Evolutionary conservation across 1,140 invertebrate species (phyloP), one percentile per base, ranked within the genome.

Genomic region (Heterodera schachtii): DNA sequence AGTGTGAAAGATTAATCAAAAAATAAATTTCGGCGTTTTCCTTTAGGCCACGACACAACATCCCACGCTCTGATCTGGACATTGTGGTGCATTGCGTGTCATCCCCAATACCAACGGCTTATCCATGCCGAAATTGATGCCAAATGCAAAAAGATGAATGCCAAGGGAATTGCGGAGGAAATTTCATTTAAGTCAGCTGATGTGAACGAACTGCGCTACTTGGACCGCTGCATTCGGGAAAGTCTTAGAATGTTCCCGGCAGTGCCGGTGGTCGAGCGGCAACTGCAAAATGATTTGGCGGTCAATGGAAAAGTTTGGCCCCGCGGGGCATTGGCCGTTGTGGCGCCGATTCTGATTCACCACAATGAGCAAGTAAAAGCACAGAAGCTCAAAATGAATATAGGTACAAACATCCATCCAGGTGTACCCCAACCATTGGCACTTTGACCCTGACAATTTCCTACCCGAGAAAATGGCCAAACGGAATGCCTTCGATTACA

Each of bases 391-490:
- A 31, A 31, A 52, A 52, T 52, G 0, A 52, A 52, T 52, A 11
- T 31, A 31, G 31, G 31, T 31, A 31, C 31, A 31, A 31, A 52
- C 6, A 52, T 52, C 2, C 9, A 5, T 52, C 9, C 52, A 52
- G 52, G 52, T 52, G 7, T 52, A 52, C 16, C 52, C 52, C 52
- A 16, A 52, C 21, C 90, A 9, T 73, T 70, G 67, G 67, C 21
- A 70, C 8, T 98, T 97, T 89, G 92, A 96, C 91, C 96, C 96
- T 0, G 95, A 98, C 31, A 31, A 31, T 31, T 31, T 31, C 31
- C 31, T 31, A 31, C 31, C 31, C 31, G 31, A 31, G 31, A 95
- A 96, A 90, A 93, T 93, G 82, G 92, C 93, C 75, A 84, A 90
- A 81, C 91, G 67, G 9, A 70, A 91, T 87, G 90, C 91, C 19